These are phyloP conservation scores for Mesochorus sp. DNA, from an alignment of 2,888 invertebrate genomes.

Conservation along the genomic window DNA sequence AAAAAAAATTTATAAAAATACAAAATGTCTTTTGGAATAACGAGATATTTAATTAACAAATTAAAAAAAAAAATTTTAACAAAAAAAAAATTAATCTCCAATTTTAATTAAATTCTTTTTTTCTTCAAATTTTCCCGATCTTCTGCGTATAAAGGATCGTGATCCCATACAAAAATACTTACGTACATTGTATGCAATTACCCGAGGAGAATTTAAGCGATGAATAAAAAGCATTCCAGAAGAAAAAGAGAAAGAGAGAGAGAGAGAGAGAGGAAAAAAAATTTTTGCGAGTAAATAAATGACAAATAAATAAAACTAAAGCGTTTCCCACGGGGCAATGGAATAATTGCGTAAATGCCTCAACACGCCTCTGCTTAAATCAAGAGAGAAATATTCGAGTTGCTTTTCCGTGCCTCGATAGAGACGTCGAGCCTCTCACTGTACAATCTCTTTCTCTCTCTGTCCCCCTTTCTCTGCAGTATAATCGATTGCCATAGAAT, in stretches of 20 bases:
- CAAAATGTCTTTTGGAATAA: too few species aligned
- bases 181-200: too few species aligned
- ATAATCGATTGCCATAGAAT: slow-evolving; percentile 65
- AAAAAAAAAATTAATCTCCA: too few species aligned
- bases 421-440: slow-evolving; percentile 60
- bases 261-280: neutral
- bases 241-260: neutral
- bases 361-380: slow-evolving; percentile 2
- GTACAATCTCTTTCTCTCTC: neutral
- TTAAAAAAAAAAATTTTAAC: too few species aligned
- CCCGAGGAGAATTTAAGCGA: too few species aligned
- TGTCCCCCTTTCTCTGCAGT: too few species aligned
- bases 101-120: too few species aligned
- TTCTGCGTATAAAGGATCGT: neutral
- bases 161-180: neutral
- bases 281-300: slow-evolving; percentile 5
- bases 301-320: slow-evolving; percentile 9
- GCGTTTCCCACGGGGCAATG: slow-evolving; percentile 3
- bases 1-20: slow-evolving; percentile 23
- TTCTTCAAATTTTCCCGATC: too few species aligned
- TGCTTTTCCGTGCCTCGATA: slow-evolving; percentile 65
- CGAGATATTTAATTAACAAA: too few species aligned
- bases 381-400: slow-evolving; percentile 50
- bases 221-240: too few species aligned
- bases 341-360: slow-evolving; percentile 36